Base-by-base conservation (phyloP, 2,113 vertebrate species). In the Anolis carolinensis region DNA sequence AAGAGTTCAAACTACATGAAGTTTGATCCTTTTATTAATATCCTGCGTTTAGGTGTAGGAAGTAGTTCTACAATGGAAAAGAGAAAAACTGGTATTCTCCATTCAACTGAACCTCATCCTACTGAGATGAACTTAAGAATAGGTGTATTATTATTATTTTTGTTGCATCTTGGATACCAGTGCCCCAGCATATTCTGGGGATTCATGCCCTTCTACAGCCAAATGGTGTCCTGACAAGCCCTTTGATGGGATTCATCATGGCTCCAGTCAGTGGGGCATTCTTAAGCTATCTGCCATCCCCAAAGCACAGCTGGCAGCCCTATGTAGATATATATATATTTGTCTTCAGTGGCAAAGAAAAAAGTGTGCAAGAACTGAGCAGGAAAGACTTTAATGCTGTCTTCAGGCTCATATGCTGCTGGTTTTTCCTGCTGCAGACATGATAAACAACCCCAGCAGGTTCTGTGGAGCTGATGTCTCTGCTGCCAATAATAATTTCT, bases 371-470 rank as follows among this genome's bases (percentile, higher is more conserved):
- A 32, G 52, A 63, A 34, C 36, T 63, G 50, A 71, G n/a, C 81
- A 62, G 84, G 76, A 92, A 82, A 27, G 81, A 32, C 23, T 67
- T 20, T 0, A 0, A 52, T 21, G 70, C 5, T 90, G 87, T 89
- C 89, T 88, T 52, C 62, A 75, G 50, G 85, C 75, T n/a, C 39
- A 77, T 52, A n/a, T 84, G n/a, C 88, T 79, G 13, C 44, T 84
- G 84, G 32, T 68, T 5, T 50, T 18, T 30, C 73, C 85, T 86
- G 81, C 59, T 82, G 77, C 39, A 89, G 85, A 90, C 89, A 88
- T 87, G 34, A 4, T 83, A 84, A 74, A 71, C 86, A 91, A 27
- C 83, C 72, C 83, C 84, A 86, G 74, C 52, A 87, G 82, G 32
- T 32, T 85, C 30, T 50, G 36, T 27, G 81, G 73, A 83, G 39